Evolutionary conservation across 1,140 invertebrate species (phyloP).

Genomic region (Panagrolaimus sp.): DNA sequence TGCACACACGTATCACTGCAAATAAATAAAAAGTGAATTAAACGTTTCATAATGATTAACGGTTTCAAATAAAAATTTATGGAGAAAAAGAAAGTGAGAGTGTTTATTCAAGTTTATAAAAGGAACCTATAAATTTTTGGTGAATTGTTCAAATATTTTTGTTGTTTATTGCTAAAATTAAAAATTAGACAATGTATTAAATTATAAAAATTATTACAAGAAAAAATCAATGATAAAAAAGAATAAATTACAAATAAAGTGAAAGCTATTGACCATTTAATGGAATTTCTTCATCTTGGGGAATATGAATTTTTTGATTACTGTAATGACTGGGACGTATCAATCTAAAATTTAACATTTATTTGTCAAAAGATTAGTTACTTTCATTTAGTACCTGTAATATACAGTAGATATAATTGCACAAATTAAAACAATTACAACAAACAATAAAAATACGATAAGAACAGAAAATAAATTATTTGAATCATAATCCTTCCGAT

Average conservation of each 20-base stretch:
- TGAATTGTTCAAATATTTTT: too few species aligned
- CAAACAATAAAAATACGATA: conserved; percentile 5
- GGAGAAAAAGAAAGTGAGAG: too few species aligned
- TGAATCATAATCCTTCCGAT: conserved; percentile 8
- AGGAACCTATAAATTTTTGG: too few species aligned
- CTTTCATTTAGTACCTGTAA: too few species aligned
- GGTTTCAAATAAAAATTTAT: too few species aligned
- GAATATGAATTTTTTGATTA: background rate
- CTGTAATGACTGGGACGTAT: conserved; percentile 4
- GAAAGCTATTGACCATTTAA: conserved; percentile 3
- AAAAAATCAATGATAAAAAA: conserved; percentile 2
- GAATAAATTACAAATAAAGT: too few species aligned
- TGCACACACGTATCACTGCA: too few species aligned
- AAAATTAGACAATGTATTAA: background rate
- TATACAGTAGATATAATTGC: conserved; percentile 7
- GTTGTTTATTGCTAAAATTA: too few species aligned
- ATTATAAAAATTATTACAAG: background rate
- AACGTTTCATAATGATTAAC: too few species aligned
- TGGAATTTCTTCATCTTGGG: conserved; percentile 6
- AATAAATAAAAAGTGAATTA: too few species aligned
- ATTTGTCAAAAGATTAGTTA: background rate
- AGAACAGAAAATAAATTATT: conserved; percentile 13
- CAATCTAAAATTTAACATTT: background rate
- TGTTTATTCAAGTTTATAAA: too few species aligned
- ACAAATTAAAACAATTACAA: background rate